Base-by-base conservation (phyloP, 2,888 invertebrate genomes). In the Pachymerium ferrugineum region DNA sequence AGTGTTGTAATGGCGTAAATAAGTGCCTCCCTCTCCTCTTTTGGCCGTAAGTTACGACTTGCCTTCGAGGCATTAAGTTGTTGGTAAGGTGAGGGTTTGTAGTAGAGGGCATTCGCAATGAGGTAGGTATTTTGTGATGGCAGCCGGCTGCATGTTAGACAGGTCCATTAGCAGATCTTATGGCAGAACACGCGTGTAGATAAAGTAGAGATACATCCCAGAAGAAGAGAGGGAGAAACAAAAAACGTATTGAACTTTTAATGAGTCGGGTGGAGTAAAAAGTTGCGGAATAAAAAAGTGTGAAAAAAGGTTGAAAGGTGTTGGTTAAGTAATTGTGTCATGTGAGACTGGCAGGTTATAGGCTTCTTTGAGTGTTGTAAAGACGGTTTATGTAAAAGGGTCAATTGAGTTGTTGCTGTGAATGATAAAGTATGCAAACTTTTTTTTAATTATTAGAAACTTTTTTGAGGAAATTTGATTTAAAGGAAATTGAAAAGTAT, bases 1-100 rank as follows among this genome's bases (percentile, higher is more conserved):
- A 54, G 54, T 54, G 54, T 54, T 54, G 54, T 54, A 54, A 54
- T 54, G 54, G 54, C 54, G 54, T 54, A 54, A 54, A 54, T 54
- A 54, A 54, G 54, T 54, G 54, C 54, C 54, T 54, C 54, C 54
- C 28, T 25, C 54, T 54, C 25, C 54, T 54, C 54, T 54, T 54
- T 54, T 54, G 54, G 25, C 25, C 25, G 54, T 54, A 54, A 54
- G 54, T 54, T 54, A 54, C 54, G 54, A 54, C 22, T 54, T 54
- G 54, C 54, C 54, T 54, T 22, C 54, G 25, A 25, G 54, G 54
- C 54, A 54, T 54, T 25, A 4, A 28, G 54, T 54, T 54, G 54
- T 16, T 47, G 47, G 47, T 54, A 25, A 54, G 54, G 54, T 54
- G 54, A 54, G 54, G 54, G 54, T 54, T 54, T 54, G 54, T 47